Evolutionary conservation across 2,888 invertebrate genomes (phyloP), one percentile per base, ranked within the genome.

Genomic region (Plagodis pulveraria): DNA sequence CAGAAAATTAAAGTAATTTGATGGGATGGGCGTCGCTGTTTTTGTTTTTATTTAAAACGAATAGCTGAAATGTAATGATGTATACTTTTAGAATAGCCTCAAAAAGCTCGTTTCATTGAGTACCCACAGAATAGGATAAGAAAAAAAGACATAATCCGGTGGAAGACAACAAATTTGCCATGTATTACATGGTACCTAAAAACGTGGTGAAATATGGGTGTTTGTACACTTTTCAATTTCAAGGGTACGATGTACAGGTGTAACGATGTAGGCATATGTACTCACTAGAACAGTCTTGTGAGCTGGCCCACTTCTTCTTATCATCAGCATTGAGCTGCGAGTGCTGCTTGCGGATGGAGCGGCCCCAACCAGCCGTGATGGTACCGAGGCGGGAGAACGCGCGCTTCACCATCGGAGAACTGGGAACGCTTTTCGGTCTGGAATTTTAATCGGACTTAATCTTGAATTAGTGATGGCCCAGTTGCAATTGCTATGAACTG

Each of bases 371-470:
- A 0, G 98, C 97, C 0, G 98, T 98, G 72, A 98, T 96, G 49
- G 97, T 98, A 11, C 98, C 97, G 59, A 98, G 91, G 12, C 98
- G 94, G n/a, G 97, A 97, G 84, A 98, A 97, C 0, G 98, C 98
- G 34, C 98, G 94, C 86, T 97, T 97, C 67, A 98, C 97, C 97
- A 98, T 98, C 36, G 98, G 98, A 45, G 98, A 98, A 73, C 97
- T 97, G 35, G 98, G 98, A 61, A 98, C 98, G 85, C 98, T 98
- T 92, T 98, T 98, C 70, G 98, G 98, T 80, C 97, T 96, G 91
- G 64, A 91, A 81, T 11, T 4, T 7, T 9, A 22, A 32, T 22
- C 36, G 45, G 46, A 33, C 40, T 22, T n/a, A 43, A 40, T 12
- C 5, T 11, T 38, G 38, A 35, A 48, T 38, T 35, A 49, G 22